Base-by-base conservation (phyloP, 2,113 vertebrate species). In the Pseudonaja textilis region DNA sequence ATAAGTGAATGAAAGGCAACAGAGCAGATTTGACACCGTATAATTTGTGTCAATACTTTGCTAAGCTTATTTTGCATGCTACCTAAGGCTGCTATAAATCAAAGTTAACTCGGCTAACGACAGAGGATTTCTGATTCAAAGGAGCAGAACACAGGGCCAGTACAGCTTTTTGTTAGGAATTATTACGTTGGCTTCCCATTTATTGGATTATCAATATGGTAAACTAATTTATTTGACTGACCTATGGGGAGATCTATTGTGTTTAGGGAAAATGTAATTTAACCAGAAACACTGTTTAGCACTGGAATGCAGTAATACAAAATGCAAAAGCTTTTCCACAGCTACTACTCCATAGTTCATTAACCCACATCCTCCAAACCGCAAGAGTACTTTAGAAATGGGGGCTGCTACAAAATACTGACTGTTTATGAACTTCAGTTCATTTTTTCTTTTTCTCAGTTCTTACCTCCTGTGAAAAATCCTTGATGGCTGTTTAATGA, bases 101-200 rank as follows among this genome's bases (percentile, higher is more conserved):
- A 87, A 50, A 45, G 55, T 11, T 69, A 74, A 93, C 56, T 11
- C 50, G 90, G 34, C 29, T 81, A 57, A 85, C 0, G 0, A 50
- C 87, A 90, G 50, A 92, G 23, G 34, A 90, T n/a, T 81, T 88
- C 50, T 47, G 50, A 56, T 57, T 14, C 89, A 11, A 26, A 86
- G 29, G 3, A 69, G 18, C 52, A 93, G 61, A 87, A 1, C 45
- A 87, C 88, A 18, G 22, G 25, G 92, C 74, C 26, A 14, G 22
- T n/a, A 57, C 3, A 47, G 91, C 88, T 93, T 94, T 5, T 29
- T 20, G 54, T 89, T 34, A 74, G 54, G 47, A 89, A 74, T 26
- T 56, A 92, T 94, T 87, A 23, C 3, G 57, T 90, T 91, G 74
- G 87, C 8, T 93, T 89, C 89, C 26, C 54, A 89, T 16, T 64